A percentile compares a stretch with the other conserved stretches of the same genome.
These are phyloP conservation scores for Exaiptasia diaphana DNA, from an alignment of 64 coral and sea anemone genomes.

Conservation along the genomic window DNA sequence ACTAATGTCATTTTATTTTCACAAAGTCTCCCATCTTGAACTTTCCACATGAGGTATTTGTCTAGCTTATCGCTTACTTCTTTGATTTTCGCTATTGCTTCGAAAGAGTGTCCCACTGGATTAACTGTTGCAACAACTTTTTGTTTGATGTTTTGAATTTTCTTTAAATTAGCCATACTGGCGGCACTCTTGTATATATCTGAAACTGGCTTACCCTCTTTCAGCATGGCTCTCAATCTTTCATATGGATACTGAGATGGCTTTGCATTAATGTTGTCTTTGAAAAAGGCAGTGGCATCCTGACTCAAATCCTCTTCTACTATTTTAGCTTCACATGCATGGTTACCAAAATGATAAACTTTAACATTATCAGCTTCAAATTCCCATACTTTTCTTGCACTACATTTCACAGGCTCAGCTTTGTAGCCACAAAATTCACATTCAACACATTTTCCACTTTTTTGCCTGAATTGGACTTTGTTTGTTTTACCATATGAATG, in stretches of 20 bases:
- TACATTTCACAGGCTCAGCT: neutral
- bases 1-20: constrained; percentile 25
- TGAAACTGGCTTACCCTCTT: constrained; percentile 1
- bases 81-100: constrained; percentile 45
- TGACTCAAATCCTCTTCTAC: neutral
- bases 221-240: neutral
- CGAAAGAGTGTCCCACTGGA: constrained; percentile 59
- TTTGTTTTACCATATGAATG: too few relatives aligned
- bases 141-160: constrained; percentile 66
- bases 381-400: constrained; percentile 37
- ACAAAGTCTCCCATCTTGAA: constrained; percentile 37
- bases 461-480: too few relatives aligned
- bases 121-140: constrained; percentile 40
- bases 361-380: neutral
- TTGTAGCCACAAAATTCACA: constrained; percentile 25
- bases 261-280: constrained; percentile 29
- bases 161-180: constrained; percentile 41
- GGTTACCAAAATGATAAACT: constrained; percentile 32
- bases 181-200: constrained; percentile 2
- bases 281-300: constrained; percentile 19
- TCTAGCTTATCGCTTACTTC: constrained; percentile 32
- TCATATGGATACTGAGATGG: constrained; percentile 45
- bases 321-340: constrained; percentile 13
- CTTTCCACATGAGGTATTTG: constrained; percentile 49
- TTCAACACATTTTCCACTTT: too few relatives aligned